Evolutionary conservation across 1,140 invertebrate species (phyloP).

Genomic region (Ruditapes philippinarum): DNA sequence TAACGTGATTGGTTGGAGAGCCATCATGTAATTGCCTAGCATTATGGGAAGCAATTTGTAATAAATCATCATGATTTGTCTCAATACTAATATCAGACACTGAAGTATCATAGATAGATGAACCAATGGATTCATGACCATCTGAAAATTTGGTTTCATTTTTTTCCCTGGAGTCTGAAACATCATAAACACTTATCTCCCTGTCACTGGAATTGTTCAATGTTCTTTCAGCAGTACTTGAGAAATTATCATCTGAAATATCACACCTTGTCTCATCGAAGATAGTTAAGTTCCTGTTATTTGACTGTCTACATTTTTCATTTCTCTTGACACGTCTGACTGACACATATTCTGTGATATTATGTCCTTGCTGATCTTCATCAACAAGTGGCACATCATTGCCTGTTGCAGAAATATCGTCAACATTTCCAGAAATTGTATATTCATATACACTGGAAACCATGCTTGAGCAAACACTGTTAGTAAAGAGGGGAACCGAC

Average conservation of each 20-base stretch:
- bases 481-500: constrained; percentile 79
- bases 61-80: background rate
- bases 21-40: constrained; percentile 20
- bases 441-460: constrained; percentile 84
- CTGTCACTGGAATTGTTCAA: background rate
- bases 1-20: background rate
- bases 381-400: background rate
- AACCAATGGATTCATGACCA: background rate
- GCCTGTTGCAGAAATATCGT: constrained; percentile 27
- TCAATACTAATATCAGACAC: background rate
- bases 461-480: constrained; percentile 82
- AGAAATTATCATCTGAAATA: background rate
- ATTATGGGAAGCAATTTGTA: background rate
- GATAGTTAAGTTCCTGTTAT: constrained; percentile 36
- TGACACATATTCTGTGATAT: constrained; percentile 27
- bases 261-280: background rate
- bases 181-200: background rate
- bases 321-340: constrained; percentile 5
- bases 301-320: background rate
- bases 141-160: background rate
- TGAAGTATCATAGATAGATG: constrained; percentile 24
- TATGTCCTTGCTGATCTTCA: constrained; percentile 7
- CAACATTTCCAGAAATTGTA: constrained; percentile 64
- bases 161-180: background rate
- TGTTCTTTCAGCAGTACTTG: background rate